A percentile compares a stretch with the other conserved stretches of the same genome.
These are phyloP conservation scores for Dasypogon diadema DNA, from an alignment of 2,888 invertebrate species.

Conservation along the genomic window DNA sequence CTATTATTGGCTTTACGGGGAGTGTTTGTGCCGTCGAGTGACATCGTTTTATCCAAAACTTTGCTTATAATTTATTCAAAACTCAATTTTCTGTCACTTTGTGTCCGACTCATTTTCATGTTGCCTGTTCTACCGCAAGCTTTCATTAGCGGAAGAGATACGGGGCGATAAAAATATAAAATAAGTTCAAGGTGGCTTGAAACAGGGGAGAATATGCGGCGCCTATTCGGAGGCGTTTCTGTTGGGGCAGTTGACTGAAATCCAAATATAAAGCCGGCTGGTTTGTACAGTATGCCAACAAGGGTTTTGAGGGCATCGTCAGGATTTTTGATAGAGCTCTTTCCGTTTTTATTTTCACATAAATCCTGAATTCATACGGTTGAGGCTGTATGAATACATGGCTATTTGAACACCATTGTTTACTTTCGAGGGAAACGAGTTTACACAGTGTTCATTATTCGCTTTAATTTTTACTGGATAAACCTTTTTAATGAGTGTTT, in stretches of 20 bases:
- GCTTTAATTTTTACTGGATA: not conserved
- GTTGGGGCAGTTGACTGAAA: not conserved
- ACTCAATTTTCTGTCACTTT: constrained; percentile 56
- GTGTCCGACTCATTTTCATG: constrained; percentile 30
- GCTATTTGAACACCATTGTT: constrained; percentile 2
- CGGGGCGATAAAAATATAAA: constrained; percentile 26
- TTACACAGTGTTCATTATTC: not conserved
- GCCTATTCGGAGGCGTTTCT: not conserved
- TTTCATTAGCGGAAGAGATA: constrained; percentile 42
- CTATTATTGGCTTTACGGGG: not conserved
- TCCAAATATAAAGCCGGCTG: not conserved
- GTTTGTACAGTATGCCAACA: constrained; percentile 2
- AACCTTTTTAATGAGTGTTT: not conserved
- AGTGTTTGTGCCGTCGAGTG: constrained; percentile 51
- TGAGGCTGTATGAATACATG: not conserved
- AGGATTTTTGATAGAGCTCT: not conserved
- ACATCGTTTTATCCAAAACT: constrained; percentile 54
- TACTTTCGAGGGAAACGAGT: constrained; percentile 8
- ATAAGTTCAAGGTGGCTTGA: constrained; percentile 19
- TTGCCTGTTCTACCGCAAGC: constrained; percentile 7
- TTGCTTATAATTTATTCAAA: constrained; percentile 56
- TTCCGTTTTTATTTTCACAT: constrained; percentile 19
- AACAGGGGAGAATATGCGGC: not conserved
- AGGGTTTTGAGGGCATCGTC: constrained; percentile 10
- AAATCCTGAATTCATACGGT: constrained; percentile 27